Evolutionary conservation across 2,113 vertebrate species (phyloP).

Genomic region (Alectura lathami): DNA sequence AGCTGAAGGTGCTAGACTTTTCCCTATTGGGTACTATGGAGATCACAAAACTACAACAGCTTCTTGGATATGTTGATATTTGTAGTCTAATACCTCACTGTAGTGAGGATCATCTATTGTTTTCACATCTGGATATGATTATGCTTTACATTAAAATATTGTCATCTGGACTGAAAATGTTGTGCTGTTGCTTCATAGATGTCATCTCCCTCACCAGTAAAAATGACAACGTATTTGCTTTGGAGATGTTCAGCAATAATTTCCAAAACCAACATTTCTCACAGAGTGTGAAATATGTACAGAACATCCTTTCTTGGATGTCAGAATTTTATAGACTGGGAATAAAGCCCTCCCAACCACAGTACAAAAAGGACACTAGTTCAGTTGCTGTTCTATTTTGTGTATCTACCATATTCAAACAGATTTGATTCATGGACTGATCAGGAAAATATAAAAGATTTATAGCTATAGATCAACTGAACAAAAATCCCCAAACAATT

Average conservation of each 20-base stretch:
- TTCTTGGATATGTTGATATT: not conserved
- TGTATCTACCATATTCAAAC: not conserved
- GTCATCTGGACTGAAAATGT: slow-evolving; percentile 25
- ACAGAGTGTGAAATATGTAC: slow-evolving; percentile 20
- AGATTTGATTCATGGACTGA: not conserved
- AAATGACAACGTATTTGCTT: slow-evolving; percentile 15
- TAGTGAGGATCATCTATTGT: not conserved
- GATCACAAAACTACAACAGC: not conserved
- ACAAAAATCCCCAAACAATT: not conserved
- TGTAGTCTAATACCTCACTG: not conserved
- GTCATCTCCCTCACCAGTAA: slow-evolving; percentile 37
- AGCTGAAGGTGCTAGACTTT: not conserved
- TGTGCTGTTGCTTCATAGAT: slow-evolving; percentile 3
- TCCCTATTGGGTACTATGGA: not conserved
- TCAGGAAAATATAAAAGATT: not conserved
- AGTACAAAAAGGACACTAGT: not conserved
- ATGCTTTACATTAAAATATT: not conserved
- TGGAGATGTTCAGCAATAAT: slow-evolving; percentile 1
- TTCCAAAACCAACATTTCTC: slow-evolving; percentile 35
- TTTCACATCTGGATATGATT: not conserved
- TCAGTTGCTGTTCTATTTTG: not conserved
- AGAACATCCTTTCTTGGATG: not conserved
- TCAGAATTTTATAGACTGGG: slow-evolving; percentile 7
- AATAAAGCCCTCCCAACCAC: not conserved
- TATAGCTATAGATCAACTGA: not conserved